phyloP scores from a whole-genome alignment of 2,888 invertebrate genomes.

The Urechis unicinctus region DNA sequence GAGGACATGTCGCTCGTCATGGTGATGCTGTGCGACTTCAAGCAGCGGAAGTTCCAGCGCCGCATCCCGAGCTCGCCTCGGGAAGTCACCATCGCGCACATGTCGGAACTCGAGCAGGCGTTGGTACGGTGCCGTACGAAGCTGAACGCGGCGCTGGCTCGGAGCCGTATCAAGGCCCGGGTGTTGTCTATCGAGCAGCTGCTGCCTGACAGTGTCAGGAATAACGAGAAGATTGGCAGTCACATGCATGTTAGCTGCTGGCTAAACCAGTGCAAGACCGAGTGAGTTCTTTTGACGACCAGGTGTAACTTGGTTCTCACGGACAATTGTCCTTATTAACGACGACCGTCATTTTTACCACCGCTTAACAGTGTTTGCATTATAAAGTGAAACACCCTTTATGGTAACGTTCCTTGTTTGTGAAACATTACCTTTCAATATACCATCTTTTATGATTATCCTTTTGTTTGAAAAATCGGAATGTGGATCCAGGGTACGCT shows the following conservation, averaged over 20 bases:
- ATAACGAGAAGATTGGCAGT: slow-evolving; percentile 31
- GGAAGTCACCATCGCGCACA: slow-evolving; percentile 18
- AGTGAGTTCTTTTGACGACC: slow-evolving; percentile 23
- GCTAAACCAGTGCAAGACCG: slow-evolving; percentile 42
- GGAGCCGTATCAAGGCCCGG: slow-evolving; percentile 28
- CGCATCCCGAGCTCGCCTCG: slow-evolving; percentile 27
- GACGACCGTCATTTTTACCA: not conserved
- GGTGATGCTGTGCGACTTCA: slow-evolving; percentile 43
- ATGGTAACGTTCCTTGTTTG: no score
- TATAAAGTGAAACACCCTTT: no score
- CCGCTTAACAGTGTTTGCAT: not conserved
- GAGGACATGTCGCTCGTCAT: slow-evolving; percentile 32
- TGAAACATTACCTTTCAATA: no score
- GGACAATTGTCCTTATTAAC: not conserved
- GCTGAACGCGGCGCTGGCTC: slow-evolving; percentile 41
- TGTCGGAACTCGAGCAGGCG: slow-evolving; percentile 36
- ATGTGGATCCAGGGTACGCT: no score
- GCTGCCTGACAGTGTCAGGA: slow-evolving; percentile 37
- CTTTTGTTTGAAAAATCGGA: not conserved
- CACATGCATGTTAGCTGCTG: slow-evolving; percentile 34
- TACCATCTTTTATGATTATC: no score
- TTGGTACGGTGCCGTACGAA: slow-evolving; percentile 35
- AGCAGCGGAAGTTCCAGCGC: slow-evolving; percentile 42
- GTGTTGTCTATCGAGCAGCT: slow-evolving; percentile 36
- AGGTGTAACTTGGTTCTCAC: not conserved